Evolutionary conservation across 2,797 vertebrate species (phyloP).

Genomic region (Manis javanica): DNA sequence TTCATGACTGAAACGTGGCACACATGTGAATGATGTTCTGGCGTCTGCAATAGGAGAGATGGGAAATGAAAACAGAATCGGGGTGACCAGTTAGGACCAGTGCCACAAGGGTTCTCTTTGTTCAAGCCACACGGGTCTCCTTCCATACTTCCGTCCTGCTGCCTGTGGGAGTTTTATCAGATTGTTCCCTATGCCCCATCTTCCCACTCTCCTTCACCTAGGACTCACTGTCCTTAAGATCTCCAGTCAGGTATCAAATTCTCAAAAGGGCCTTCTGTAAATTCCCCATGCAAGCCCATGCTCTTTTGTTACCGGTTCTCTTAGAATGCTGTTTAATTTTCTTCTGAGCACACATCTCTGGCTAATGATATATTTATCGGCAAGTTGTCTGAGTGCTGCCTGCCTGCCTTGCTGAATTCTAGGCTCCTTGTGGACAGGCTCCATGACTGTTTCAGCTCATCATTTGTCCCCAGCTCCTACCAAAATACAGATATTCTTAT

Average conservation of each 20-base stretch:
- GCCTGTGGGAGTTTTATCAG: background rate
- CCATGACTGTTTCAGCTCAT: background rate
- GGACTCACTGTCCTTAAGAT: background rate
- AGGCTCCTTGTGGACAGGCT: background rate
- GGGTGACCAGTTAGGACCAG: background rate
- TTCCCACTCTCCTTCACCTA: background rate
- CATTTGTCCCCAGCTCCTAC: background rate
- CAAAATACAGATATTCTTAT: background rate
- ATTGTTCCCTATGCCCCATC: background rate
- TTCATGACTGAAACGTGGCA: background rate
- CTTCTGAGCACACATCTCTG: background rate
- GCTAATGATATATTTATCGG: background rate
- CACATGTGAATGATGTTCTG: background rate
- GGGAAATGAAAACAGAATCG: background rate
- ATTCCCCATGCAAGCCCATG: background rate
- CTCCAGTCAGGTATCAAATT: background rate
- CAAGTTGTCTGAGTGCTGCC: background rate
- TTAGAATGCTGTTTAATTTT: background rate
- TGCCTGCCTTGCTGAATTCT: background rate
- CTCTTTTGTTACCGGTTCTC: background rate
- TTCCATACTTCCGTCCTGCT: background rate
- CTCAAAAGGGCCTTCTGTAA: background rate
- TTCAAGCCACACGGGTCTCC: background rate
- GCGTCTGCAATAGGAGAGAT: fast-evolving
- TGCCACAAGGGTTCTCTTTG: background rate